These are phyloP conservation scores for Lateolabrax maculatus DNA, from an alignment of 2,797 vertebrate genomes.

Conservation along the genomic window DNA sequence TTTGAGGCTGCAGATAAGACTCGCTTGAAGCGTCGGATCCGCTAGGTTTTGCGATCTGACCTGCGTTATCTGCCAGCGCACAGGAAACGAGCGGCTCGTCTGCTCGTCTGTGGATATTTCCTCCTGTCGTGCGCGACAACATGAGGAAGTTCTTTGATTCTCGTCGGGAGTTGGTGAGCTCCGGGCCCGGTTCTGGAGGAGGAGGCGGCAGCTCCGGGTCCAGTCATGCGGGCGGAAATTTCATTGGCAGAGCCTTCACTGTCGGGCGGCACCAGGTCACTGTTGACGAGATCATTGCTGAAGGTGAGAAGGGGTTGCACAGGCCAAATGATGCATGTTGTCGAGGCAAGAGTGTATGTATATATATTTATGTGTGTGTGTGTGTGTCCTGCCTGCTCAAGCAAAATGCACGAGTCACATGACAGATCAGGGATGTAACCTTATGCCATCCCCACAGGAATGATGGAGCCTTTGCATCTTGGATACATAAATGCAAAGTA, in stretches of 20 bases:
- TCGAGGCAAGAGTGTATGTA: not conserved
- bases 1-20: constrained; percentile 52
- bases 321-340: constrained; percentile 19
- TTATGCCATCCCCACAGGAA: constrained; percentile 37
- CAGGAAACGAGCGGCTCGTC: constrained; percentile 31
- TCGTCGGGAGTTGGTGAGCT: constrained; percentile 94
- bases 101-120: not conserved
- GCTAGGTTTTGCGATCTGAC: constrained; percentile 15
- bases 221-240: constrained; percentile 92
- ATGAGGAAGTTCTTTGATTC: constrained; percentile 99
- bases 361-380: not conserved
- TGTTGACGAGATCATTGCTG: constrained; percentile 96
- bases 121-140: constrained; percentile 54
- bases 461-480: constrained; percentile 44
- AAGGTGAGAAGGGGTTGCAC: constrained; percentile 87
- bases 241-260: constrained; percentile 93
- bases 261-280: constrained; percentile 96
- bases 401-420: constrained; percentile 27
- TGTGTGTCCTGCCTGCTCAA: constrained; percentile 7
- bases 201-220: constrained; percentile 85
- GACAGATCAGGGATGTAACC: constrained; percentile 33
- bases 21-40: constrained; percentile 11
- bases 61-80: constrained; percentile 36
- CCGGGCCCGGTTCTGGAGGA: constrained; percentile 93
- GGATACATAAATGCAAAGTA: constrained; percentile 22